phyloP scores from a whole-genome alignment of 2,113 vertebrate genomes.

The Perognathus longimembris region DNA sequence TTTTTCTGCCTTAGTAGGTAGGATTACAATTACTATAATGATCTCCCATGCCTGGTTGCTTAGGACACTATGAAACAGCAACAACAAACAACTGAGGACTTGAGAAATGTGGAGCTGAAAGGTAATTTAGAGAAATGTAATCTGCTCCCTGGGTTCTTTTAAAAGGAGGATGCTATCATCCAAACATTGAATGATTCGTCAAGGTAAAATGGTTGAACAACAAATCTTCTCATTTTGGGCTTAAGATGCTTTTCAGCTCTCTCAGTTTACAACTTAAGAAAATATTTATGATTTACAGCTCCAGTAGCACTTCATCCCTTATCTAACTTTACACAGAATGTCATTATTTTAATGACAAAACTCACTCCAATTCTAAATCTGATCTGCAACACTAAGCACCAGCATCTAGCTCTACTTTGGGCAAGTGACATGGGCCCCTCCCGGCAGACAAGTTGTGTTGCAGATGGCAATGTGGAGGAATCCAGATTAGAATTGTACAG shows the following conservation, averaged over 20 bases:
- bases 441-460: not conserved
- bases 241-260: not conserved
- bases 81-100: not conserved
- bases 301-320: not conserved
- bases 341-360: constrained; percentile 15
- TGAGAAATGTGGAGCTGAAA: not conserved
- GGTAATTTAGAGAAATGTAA: constrained; percentile 27
- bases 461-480: not conserved
- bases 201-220: not conserved
- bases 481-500: not conserved
- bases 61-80: not conserved
- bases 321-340: not conserved
- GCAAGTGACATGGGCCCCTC: not conserved
- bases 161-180: not conserved
- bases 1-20: too few species aligned
- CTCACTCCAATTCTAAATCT: not conserved
- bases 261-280: constrained; percentile 16
- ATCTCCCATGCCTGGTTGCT: not conserved
- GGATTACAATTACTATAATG: too few species aligned
- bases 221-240: constrained; percentile 24
- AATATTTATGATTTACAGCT: not conserved
- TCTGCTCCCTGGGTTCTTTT: not conserved
- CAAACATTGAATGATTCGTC: not conserved
- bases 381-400: not conserved
- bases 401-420: not conserved